phyloP scores from a whole-genome alignment of 2,888 invertebrate species.

The Rotaria socialis region DNA sequence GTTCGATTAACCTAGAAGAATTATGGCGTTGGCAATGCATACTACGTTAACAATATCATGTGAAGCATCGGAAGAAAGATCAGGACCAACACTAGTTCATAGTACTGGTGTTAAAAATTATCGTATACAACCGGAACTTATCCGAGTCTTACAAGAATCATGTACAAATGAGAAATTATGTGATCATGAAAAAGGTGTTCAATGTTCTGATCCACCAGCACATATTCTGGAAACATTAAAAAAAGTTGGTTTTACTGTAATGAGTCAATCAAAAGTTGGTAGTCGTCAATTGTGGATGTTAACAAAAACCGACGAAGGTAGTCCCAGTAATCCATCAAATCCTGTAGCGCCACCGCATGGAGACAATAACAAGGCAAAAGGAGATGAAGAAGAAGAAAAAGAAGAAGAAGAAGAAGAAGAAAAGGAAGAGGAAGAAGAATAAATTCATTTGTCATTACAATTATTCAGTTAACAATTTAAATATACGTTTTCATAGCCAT shows the following conservation, averaged over 20 bases:
- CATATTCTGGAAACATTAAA: neutral
- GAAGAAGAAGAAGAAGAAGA: neutral
- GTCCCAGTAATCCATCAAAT: neutral
- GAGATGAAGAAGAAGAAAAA: neutral
- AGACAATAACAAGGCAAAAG: neutral
- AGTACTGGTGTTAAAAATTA: constrained; percentile 27
- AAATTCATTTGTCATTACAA: neutral
- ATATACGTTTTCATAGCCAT: neutral
- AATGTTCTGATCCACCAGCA: constrained; percentile 10
- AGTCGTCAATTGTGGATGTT: constrained; percentile 24
- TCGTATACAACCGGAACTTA: constrained; percentile 19
- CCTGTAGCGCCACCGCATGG: neutral
- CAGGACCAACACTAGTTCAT: constrained; percentile 27
- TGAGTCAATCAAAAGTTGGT: neutral
- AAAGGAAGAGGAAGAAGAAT: neutral
- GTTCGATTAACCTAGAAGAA: neutral
- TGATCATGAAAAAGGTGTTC: constrained; percentile 36
- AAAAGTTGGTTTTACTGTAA: neutral
- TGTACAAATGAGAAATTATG: neutral
- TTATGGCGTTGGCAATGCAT: constrained; percentile 23
- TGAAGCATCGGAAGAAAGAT: neutral
- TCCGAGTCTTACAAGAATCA: neutral
- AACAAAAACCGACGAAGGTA: constrained; percentile 20
- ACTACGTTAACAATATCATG: neutral
- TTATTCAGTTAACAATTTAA: neutral